Percentiles rank a stretch among this genome's conserved stretches.
phyloP scores from a whole-genome alignment of 2,113 vertebrate species.

The Pelmatolapia mariae region DNA sequence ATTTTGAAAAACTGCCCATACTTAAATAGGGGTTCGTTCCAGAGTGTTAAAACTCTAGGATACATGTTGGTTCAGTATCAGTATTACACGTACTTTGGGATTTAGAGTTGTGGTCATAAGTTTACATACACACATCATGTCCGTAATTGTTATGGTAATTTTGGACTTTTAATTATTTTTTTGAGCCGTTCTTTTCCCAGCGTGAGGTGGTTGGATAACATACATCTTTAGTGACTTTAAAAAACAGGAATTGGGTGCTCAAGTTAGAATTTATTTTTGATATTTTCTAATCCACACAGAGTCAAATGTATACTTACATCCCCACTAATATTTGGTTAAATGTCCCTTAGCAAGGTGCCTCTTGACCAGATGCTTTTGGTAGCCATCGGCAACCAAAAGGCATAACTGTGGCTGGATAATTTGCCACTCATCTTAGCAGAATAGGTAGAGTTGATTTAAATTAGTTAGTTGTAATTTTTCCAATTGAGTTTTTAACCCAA shows the following conservation, averaged over 20 bases:
- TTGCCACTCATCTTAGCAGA: neutral
- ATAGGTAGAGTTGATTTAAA: neutral
- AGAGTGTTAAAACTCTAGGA: neutral
- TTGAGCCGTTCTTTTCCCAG: neutral
- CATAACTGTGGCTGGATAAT: accelerated
- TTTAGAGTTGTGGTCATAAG: neutral
- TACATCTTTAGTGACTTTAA: neutral
- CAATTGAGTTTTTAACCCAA: neutral
- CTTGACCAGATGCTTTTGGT: neutral
- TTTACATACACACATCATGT: neutral
- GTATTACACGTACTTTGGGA: neutral
- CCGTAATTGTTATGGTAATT: accelerated
- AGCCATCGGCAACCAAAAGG: neutral
- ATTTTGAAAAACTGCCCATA: neutral
- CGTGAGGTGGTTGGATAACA: neutral
- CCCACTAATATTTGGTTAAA: neutral
- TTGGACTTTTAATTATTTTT: neutral
- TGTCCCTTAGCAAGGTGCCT: neutral
- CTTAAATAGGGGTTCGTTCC: accelerated
- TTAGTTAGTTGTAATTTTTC: neutral
- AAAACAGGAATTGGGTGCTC: no score
- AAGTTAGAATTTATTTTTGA: neutral
- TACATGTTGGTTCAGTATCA: neutral
- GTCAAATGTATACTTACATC: neutral
- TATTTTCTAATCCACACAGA: neutral